Evolutionary conservation across 2,888 invertebrate genomes (phyloP), one percentile per base, ranked within the genome.

Genomic region (Spodoptera littoralis): DNA sequence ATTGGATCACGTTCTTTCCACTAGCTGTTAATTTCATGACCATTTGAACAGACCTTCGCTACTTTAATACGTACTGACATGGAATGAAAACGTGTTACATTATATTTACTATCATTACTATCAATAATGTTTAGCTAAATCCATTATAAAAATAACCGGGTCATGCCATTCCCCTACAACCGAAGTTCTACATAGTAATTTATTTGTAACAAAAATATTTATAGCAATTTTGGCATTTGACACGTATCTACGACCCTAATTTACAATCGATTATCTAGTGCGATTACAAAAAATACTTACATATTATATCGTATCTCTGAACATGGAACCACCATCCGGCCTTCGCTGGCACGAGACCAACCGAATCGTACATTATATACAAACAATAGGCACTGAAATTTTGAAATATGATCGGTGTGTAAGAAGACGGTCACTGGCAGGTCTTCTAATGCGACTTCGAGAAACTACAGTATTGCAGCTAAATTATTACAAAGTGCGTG

Each of bases 251-350:
- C 68, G 74, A 86, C 79, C 76, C 82, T 87, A 87, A 85, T 81
- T 81, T 84, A 85, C 77, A 81, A 79, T 87, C 85, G 76, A 89
- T 85, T 86, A 85, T 88, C 85, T 90, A 89, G 85, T 83, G 87
- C 83, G 84, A 84, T 87, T 88, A 90, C 82, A 89, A 90, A 90
- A 90, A 89, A 91, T 88, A 86, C 82, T 83, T 88, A 88, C 81
- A 79, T 85, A 83, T 87, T 88, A 91, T 91, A 92, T 91, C 91
- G 92, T 91, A 92, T 92, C 90, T 91, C 89, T 92, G 92, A 92
- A 92, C 78, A 82, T 86, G 84, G 85, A 84, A 82, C 80, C 82
- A 73, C 73, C 74, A 80, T 74, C 69, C 70, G 81, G 77, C 79
- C 72, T 77, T 70, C 74, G 78, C 76, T 70, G 65, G 62, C 71